Evolutionary conservation across 2,888 invertebrate species (phyloP).

Genomic region (Drosophila atroscutellata): DNA sequence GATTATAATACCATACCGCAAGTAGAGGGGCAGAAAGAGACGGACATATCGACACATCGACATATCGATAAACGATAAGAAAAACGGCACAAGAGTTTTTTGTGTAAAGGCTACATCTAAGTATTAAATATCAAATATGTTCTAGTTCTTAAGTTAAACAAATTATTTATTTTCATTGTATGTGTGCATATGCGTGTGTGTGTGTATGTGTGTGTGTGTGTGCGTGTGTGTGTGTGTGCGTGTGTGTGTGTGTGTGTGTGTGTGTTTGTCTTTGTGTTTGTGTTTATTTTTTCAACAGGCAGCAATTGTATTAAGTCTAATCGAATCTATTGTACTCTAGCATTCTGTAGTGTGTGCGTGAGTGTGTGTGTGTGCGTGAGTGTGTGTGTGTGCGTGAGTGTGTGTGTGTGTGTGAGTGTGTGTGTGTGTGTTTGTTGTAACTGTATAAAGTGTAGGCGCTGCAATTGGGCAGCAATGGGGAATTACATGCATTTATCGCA

Average conservation of each 20-base stretch:
- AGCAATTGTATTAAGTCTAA: constrained; percentile 13
- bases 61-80: too few species aligned
- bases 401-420: constrained; percentile 5
- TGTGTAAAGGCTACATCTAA: constrained; percentile 72
- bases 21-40: constrained; percentile 3
- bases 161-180: constrained; percentile 68
- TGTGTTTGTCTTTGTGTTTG: background rate
- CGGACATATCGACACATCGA: constrained; percentile 5
- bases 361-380: constrained; percentile 9
- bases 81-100: constrained; percentile 34
- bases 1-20: constrained; percentile 17
- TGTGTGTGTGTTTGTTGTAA: constrained; percentile 18
- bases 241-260: constrained; percentile 2
- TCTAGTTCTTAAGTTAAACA: constrained; percentile 68
- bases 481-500: constrained; percentile 31
- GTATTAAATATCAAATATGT: constrained; percentile 78
- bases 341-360: constrained; percentile 31
- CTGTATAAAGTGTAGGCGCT: constrained; percentile 24
- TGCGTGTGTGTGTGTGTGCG: background rate
- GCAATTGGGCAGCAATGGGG: background rate
- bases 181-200: constrained; percentile 1
- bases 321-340: constrained; percentile 14
- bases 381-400: constrained; percentile 9
- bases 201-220: background rate
- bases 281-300: constrained; percentile 9